phyloP scores from a whole-genome alignment of 2,797 vertebrate species.

The Clarias fuscus region DNA sequence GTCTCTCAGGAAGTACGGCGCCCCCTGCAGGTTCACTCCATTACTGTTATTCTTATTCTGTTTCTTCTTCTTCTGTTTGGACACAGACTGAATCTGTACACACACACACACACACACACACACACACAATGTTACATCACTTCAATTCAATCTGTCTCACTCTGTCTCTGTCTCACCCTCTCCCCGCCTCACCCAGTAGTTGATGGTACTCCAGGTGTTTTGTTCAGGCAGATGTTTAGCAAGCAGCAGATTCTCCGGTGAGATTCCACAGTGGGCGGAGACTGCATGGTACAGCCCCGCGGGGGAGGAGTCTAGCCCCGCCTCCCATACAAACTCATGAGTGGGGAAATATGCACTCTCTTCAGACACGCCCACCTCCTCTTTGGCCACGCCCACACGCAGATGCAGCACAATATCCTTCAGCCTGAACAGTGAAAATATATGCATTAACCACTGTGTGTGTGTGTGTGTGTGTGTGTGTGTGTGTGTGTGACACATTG shows the following conservation, averaged over 20 bases:
- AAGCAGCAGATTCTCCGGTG: constrained; percentile 83
- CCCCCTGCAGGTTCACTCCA: constrained; percentile 71
- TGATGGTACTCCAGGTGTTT: constrained; percentile 86
- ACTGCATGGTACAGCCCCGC: constrained; percentile 74
- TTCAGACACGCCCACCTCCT: constrained; percentile 48
- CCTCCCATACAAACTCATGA: constrained; percentile 86
- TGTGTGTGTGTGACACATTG: background rate
- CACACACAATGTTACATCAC: background rate
- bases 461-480: background rate
- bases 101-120: background rate
- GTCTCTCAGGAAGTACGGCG: constrained; percentile 87
- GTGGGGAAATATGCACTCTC: constrained; percentile 72
- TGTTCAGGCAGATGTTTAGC: constrained; percentile 90
- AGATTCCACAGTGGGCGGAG: constrained; percentile 78
- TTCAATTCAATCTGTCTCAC: background rate
- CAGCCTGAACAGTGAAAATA: constrained; percentile 59
- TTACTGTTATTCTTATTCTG: constrained; percentile 74
- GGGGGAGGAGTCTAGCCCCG: constrained; percentile 77
- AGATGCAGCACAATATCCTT: constrained; percentile 84
- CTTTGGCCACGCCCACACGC: constrained; percentile 78
- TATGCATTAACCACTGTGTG: background rate
- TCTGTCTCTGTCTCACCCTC: background rate
- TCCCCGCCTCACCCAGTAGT: constrained; percentile 78
- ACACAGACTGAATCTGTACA: constrained; percentile 83
- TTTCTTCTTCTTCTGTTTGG: constrained; percentile 89